A percentile compares a stretch with the other conserved stretches of the same genome.
phyloP scores from a whole-genome alignment of 23 tunicate species.

The Ascidia mentula region DNA sequence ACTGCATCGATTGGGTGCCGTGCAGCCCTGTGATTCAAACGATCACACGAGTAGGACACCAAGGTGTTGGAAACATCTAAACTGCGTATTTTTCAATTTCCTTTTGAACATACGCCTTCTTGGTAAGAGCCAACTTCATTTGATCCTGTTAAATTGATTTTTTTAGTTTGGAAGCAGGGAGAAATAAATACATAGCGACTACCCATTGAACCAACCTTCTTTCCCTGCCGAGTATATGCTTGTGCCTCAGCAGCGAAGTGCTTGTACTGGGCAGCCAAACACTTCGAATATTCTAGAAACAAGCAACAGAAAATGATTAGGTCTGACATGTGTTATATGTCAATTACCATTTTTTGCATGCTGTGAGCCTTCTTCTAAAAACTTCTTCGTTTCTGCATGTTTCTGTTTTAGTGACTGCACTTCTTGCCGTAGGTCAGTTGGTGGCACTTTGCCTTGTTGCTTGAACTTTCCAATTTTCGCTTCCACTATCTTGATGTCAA shows the following conservation, averaged over 20 bases:
- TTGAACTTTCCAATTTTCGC: conserved; percentile 67
- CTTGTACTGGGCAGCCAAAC: conserved; percentile 44
- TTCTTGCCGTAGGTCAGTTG: conserved; percentile 33
- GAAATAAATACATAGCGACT: neutral
- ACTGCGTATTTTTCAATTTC: conserved; percentile 43
- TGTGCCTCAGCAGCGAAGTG: conserved; percentile 63
- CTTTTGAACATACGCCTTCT: conserved; percentile 38
- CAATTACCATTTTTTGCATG: conserved; percentile 56
- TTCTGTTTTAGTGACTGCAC: conserved; percentile 32
- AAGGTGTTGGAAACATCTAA: no score
- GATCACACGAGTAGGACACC: no score
- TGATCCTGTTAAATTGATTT: conserved; percentile 44
- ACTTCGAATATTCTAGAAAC: conserved; percentile 56
- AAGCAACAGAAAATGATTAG: neutral
- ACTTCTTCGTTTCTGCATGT: conserved; percentile 52
- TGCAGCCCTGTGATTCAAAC: no score
- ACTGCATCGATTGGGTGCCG: no score
- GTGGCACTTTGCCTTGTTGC: conserved; percentile 28
- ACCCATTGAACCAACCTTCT: conserved; percentile 35
- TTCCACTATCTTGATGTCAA: conserved; percentile 58
- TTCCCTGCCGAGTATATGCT: conserved; percentile 55
- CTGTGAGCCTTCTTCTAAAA: conserved; percentile 55
- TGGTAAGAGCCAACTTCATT: conserved; percentile 61
- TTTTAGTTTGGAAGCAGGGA: neutral
- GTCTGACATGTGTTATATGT: neutral